Base-by-base conservation (phyloP, 2,888 invertebrate genomes). In the Phoronis australis region DNA sequence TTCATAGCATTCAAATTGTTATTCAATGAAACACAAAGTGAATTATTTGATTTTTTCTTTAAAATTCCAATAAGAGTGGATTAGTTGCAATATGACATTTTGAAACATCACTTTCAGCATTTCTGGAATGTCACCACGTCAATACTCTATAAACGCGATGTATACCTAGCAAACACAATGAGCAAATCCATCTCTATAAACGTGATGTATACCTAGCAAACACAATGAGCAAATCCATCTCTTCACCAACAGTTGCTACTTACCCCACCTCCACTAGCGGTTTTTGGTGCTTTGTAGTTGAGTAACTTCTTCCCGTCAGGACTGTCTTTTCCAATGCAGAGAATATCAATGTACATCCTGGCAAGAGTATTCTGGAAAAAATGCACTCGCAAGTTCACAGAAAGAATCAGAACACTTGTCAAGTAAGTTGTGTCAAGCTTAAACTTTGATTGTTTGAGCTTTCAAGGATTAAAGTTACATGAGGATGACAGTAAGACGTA, bases 291-390 rank as follows among this genome's bases (percentile, higher is more conserved):
- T 56, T 82, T 71, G 53, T 79, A 83, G 62, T 83, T 81, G 23
- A 81, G 71, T 21, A 83, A 71, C 52, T 81, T 79, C 42, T 78
- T 69, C 2, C 81, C 82, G 71, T 83, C 83, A 45, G 77, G 73
- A 67, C 85, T 83, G 40, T 84, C 82, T 60, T 84, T 84, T 15
- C 85, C 83, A 40, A 95, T 78, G 51, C 86, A 84, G 44, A 93
- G 79, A 43, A 90, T 84, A 31, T 78, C 74, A n/a, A 88, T 84
- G 52, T 90, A 83, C 31, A 87, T 72, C 60, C 81, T 83, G 0
- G 86, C 87, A 51, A 95, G 80, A 57, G 84, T 83, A 31, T 82
- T 80, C 76, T 78, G 57, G 4, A 71, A 64, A 39, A 45, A 42
- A 47, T n/a, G n/a, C n/a, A n/a, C n/a, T n/a, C n/a, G n/a, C n/a